phyloP scores from a whole-genome alignment of 2,888 invertebrate species.

The Watsonalla cultraria region DNA sequence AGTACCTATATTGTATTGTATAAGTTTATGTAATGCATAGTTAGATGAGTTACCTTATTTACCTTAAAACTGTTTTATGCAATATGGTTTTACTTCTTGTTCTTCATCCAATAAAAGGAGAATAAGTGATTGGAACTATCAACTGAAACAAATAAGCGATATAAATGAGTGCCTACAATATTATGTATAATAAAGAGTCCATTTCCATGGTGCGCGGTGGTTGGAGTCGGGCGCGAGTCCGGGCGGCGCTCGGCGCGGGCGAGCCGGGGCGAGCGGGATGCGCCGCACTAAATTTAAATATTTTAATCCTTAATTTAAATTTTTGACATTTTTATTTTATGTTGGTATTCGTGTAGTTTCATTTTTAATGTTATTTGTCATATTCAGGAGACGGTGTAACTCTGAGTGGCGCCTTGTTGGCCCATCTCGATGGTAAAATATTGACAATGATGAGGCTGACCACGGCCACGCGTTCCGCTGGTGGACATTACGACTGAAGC shows the following conservation, averaged over 20 bases:
- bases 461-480: conserved; percentile 17
- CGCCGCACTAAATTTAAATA: conserved; percentile 78
- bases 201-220: conserved; percentile 29
- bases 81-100: too few relatives aligned
- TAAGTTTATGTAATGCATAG: too few relatives aligned
- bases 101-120: too few relatives aligned
- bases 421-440: conserved; percentile 46
- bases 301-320: conserved; percentile 80
- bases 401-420: conserved; percentile 64
- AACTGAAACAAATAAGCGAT: too few relatives aligned
- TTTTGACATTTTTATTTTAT: conserved; percentile 80
- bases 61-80: too few relatives aligned
- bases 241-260: conserved; percentile 34
- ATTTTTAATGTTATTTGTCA: conserved; percentile 78
- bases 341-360: conserved; percentile 77
- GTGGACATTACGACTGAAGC: conserved; percentile 18
- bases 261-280: conserved; percentile 52
- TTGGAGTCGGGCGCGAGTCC: conserved; percentile 9
- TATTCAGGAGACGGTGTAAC: conserved; percentile 63
- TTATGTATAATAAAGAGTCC: conserved; percentile 17
- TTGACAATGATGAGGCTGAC: conserved; percentile 33
- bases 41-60: too few relatives aligned
- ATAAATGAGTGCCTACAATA: too few relatives aligned
- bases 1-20: too few relatives aligned
- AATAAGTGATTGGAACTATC: too few relatives aligned